These are phyloP conservation scores for Caenorhabditis doughertyi DNA, from an alignment of 2,888 invertebrate genomes.

Conservation along the genomic window DNA sequence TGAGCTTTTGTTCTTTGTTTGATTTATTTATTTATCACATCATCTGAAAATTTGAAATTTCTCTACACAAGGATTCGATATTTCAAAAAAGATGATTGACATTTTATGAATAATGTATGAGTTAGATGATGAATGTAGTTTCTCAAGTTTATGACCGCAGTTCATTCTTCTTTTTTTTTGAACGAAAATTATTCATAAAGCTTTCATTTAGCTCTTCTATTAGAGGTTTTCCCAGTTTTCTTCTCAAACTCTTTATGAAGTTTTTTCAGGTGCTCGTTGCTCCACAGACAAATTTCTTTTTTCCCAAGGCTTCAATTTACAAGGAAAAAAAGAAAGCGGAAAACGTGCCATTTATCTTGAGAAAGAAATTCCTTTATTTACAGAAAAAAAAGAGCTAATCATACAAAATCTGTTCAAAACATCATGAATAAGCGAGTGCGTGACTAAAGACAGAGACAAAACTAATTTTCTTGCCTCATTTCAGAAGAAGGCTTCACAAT, in stretches of 20 bases:
- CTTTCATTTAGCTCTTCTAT: too few species aligned
- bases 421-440: conserved; percentile 28
- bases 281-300: not conserved
- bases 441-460: conserved; percentile 14
- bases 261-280: not conserved
- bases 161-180: not conserved
- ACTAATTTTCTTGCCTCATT: not conserved
- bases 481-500: conserved; percentile 13
- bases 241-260: not conserved
- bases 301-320: conserved; percentile 17
- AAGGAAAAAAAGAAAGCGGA: not conserved
- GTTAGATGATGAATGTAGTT: not conserved
- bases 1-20: not conserved
- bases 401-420: conserved; percentile 17
- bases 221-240: too few species aligned
- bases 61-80: not conserved
- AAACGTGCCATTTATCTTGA: conserved; percentile 23
- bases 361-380: conserved; percentile 5
- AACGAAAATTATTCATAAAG: not conserved
- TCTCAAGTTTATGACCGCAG: not conserved
- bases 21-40: not conserved
- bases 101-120: not conserved
- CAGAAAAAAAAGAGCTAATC: conserved; percentile 9
- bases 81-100: conserved; percentile 3
- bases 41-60: not conserved